phyloP scores from a whole-genome alignment of 64 coral and sea anemone genomes.

The Acropora yongei region DNA sequence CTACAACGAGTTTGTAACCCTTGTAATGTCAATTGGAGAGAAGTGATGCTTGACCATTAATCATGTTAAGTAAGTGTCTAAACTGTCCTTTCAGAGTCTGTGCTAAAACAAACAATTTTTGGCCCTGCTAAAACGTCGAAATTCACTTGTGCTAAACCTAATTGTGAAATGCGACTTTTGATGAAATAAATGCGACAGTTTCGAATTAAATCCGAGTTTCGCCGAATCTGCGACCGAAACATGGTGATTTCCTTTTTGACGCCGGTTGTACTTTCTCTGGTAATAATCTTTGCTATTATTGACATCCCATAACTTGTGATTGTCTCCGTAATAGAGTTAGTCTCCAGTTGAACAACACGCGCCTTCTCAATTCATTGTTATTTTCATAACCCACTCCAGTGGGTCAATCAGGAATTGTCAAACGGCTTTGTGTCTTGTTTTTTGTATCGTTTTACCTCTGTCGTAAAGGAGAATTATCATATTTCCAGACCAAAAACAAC shows the following conservation, averaged over 20 bases:
- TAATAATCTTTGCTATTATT: not conserved
- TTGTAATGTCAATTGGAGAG: too few relatives aligned
- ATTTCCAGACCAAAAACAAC: not conserved
- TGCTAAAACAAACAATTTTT: too few relatives aligned
- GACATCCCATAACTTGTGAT: not conserved
- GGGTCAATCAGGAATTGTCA: not conserved
- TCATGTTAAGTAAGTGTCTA: not conserved
- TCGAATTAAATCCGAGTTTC: too few relatives aligned
- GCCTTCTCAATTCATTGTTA: not conserved
- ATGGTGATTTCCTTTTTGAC: too few relatives aligned
- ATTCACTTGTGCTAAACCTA: too few relatives aligned
- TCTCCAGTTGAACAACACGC: not conserved
- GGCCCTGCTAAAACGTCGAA: too few relatives aligned
- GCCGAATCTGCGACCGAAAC: too few relatives aligned
- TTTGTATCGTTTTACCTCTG: not conserved
- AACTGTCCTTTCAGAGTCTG: not conserved
- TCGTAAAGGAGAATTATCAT: not conserved
- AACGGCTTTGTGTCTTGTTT: not conserved
- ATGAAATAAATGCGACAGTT: not conserved
- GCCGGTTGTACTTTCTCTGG: too few relatives aligned
- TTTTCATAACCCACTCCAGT: not conserved
- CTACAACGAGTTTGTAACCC: too few relatives aligned
- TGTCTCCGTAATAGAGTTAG: not conserved
- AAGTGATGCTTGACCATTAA: not conserved
- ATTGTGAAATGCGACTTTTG: too few relatives aligned